Conservation (phyloP, 2,888 invertebrate species). For the Chelonus formosanus region DNA sequence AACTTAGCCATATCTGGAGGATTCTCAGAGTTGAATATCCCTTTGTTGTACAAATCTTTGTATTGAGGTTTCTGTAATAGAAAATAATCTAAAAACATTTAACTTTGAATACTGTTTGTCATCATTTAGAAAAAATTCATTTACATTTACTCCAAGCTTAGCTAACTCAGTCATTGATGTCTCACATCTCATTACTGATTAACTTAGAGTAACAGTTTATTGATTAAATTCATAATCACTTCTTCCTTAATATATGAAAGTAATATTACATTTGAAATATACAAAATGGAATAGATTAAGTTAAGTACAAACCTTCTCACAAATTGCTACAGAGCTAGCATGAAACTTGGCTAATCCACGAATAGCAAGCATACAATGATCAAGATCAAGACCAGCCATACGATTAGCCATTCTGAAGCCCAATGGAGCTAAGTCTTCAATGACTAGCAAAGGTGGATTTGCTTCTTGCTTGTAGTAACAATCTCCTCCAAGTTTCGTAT, state of each 20-base stretch:
- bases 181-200: too few relatives aligned
- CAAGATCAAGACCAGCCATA: slow-evolving; percentile 68
- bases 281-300: not conserved
- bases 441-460: slow-evolving; percentile 61
- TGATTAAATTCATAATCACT: too few relatives aligned
- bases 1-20: slow-evolving; percentile 42
- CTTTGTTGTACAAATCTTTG: slow-evolving; percentile 42
- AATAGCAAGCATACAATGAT: slow-evolving; percentile 67
- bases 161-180: too few relatives aligned
- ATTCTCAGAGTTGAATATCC: slow-evolving; percentile 42
- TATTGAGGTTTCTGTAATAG: slow-evolving; percentile 49
- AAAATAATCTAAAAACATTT: not conserved
- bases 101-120: too few relatives aligned
- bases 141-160: too few relatives aligned
- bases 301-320: slow-evolving; percentile 64
- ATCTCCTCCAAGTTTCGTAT: slow-evolving; percentile 49
- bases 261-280: too few relatives aligned
- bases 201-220: too few relatives aligned
- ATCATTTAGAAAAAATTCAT: too few relatives aligned
- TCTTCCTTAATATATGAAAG: too few relatives aligned
- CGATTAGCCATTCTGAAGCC: slow-evolving; percentile 69
- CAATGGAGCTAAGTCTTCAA: slow-evolving; percentile 69
- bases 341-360: slow-evolving; percentile 69
- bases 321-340: slow-evolving; percentile 68
- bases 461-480: slow-evolving; percentile 55